Evolutionary conservation across 2,113 vertebrate genomes (phyloP).

Genomic region (Heterochromis multidens): DNA sequence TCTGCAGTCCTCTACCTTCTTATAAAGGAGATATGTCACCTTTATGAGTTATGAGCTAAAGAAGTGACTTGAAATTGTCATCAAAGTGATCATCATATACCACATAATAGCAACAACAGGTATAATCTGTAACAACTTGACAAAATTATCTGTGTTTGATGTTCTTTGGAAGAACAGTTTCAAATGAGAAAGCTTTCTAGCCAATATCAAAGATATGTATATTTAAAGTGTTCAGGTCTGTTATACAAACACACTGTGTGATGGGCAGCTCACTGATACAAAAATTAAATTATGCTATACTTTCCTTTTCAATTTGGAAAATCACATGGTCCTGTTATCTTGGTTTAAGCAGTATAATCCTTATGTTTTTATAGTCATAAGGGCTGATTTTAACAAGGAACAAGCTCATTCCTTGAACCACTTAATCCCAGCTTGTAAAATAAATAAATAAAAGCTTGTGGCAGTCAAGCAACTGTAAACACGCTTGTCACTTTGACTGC

Average conservation of each 20-base stretch:
- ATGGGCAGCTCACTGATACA: background rate
- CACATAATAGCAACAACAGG: background rate
- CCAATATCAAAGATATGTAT: conserved; percentile 5
- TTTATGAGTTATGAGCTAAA: background rate
- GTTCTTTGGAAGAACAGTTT: background rate
- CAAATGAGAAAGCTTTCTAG: background rate
- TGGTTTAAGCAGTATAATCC: background rate
- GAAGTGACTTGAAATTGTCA: background rate
- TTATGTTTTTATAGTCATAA: background rate
- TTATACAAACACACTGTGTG: conserved; percentile 1
- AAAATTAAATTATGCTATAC: background rate
- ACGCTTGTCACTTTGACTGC: conserved; percentile 42
- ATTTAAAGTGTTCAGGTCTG: background rate
- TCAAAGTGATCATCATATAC: background rate
- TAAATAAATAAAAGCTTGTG: background rate
- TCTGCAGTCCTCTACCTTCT: background rate
- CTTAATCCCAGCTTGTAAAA: conserved; percentile 13
- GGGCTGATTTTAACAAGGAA: background rate
- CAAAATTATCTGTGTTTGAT: background rate
- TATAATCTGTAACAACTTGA: background rate
- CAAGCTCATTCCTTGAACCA: background rate
- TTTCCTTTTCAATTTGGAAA: conserved; percentile 2
- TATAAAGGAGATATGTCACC: background rate
- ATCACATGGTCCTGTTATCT: background rate
- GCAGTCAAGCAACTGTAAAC: conserved; percentile 25